Conservation (phyloP, 2,888 invertebrate species). For the Anticlea derivata region DNA sequence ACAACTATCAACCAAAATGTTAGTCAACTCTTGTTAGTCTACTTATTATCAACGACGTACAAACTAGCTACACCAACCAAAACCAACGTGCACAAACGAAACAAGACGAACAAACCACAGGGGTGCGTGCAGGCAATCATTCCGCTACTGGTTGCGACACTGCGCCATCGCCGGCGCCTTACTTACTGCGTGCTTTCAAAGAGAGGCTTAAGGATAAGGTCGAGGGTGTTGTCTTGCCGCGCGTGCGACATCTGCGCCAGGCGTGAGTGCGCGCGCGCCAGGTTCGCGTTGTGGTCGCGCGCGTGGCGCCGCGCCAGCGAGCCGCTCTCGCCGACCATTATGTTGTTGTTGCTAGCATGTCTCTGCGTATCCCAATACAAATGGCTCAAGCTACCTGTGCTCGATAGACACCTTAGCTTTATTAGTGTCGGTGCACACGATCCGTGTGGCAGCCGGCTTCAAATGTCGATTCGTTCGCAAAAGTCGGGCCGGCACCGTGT, state of each 20-base stretch:
- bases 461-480: too few species aligned
- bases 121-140: conserved; percentile 75
- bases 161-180: conserved; percentile 58
- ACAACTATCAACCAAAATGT: conserved; percentile 21
- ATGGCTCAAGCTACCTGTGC: conserved; percentile 75
- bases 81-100: conserved; percentile 65
- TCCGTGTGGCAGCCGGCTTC: too few species aligned
- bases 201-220: conserved; percentile 83
- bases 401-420: conserved; percentile 46
- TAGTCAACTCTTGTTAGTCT: conserved; percentile 60
- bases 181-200: conserved; percentile 85
- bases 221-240: conserved; percentile 80
- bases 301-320: conserved; percentile 77
- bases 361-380: conserved; percentile 80
- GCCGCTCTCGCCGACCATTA: conserved; percentile 78
- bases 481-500: too few species aligned
- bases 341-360: conserved; percentile 85
- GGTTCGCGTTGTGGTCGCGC: conserved; percentile 73
- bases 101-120: conserved; percentile 63
- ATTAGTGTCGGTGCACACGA: too few species aligned
- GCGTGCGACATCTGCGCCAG: conserved; percentile 51
- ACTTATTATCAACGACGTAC: conserved; percentile 39
- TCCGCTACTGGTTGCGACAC: conserved; percentile 71
- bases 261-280: conserved; percentile 73
- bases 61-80: conserved; percentile 43